phyloP scores from a whole-genome alignment of 2,113 vertebrate genomes.

The Ctenomys sociabilis region DNA sequence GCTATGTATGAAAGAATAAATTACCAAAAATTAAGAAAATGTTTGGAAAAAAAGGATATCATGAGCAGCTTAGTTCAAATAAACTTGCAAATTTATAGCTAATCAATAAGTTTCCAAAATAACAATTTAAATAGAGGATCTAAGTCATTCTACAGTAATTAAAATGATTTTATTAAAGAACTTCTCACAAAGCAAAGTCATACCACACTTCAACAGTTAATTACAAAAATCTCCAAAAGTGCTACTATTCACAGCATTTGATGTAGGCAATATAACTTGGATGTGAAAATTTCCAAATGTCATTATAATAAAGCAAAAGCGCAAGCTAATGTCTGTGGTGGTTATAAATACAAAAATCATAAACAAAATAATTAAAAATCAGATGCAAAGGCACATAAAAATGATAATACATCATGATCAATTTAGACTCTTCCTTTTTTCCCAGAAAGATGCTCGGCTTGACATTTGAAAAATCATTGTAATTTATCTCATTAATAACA shows the following conservation, averaged over 20 bases:
- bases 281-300: neutral
- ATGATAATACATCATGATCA: neutral
- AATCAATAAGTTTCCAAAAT: neutral
- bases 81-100: neutral
- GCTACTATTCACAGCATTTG: neutral
- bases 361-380: neutral
- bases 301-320: neutral
- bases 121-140: neutral
- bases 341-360: neutral
- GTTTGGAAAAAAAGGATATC: neutral
- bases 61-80: neutral
- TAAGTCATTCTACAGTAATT: neutral
- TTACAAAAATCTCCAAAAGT: neutral
- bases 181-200: neutral
- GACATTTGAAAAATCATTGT: slow-evolving; percentile 3
- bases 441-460: neutral
- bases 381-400: slow-evolving; percentile 3
- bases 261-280: neutral
- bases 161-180: neutral
- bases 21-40: neutral
- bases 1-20: neutral
- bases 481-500: slow-evolving; percentile 23
- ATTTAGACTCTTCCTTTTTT: neutral
- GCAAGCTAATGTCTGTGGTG: neutral
- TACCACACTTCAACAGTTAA: neutral